Conservation (phyloP, 1,140 invertebrate species). For the Drosophila athabasca region DNA sequence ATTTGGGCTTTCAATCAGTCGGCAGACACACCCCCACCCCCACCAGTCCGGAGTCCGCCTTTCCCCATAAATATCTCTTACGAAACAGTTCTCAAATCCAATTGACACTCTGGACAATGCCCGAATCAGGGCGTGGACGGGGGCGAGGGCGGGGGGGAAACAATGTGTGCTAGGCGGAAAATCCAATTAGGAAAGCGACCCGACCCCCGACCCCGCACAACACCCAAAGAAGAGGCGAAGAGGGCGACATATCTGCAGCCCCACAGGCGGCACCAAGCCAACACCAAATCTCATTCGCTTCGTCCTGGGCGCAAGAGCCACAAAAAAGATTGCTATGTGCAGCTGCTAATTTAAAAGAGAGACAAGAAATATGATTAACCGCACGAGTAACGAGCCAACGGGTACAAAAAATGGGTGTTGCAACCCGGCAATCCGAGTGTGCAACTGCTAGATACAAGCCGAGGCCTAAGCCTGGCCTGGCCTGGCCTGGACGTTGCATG, state of each 20-base stretch:
- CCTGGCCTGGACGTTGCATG: conserved; percentile 47
- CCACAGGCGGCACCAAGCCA: not conserved
- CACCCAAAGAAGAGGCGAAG: conserved; percentile 8
- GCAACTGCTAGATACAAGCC: conserved; percentile 47
- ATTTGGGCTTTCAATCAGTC: conserved; percentile 14
- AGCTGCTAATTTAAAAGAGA: conserved; percentile 65
- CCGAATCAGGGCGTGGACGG: conserved; percentile 17
- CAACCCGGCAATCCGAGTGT: conserved; percentile 54
- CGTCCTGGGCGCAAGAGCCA: not conserved
- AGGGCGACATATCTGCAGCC: conserved; percentile 24
- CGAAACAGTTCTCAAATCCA: conserved; percentile 47
- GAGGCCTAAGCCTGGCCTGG: conserved; percentile 10
- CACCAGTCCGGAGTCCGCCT: conserved; percentile 1
- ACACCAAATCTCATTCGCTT: not conserved
- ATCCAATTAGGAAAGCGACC: conserved; percentile 42
- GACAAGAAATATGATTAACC: conserved; percentile 70
- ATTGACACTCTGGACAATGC: conserved; percentile 44
- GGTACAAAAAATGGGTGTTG: conserved; percentile 73
- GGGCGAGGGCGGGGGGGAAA: not conserved
- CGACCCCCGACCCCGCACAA: conserved; percentile 20
- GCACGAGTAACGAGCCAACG: conserved; percentile 36
- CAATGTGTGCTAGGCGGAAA: conserved; percentile 42
- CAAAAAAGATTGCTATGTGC: conserved; percentile 9
- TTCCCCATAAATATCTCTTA: conserved; percentile 18
- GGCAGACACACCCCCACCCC: conserved; percentile 1